Evolutionary conservation across 2,888 invertebrate genomes (phyloP).

Genomic region (Macrophya alboannulata): DNA sequence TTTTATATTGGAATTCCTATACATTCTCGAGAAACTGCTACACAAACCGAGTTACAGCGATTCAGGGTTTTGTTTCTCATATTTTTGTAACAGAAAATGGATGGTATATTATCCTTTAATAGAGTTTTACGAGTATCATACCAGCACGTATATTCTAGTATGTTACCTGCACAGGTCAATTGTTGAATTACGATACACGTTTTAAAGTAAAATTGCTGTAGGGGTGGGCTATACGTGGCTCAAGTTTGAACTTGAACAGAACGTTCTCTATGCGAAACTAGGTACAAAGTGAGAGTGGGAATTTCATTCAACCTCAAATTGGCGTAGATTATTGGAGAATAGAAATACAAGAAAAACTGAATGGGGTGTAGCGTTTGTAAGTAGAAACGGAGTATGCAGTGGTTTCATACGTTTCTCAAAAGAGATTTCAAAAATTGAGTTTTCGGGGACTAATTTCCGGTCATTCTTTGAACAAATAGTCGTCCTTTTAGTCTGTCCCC

Average conservation of each 20-base stretch:
- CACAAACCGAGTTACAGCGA: neutral
- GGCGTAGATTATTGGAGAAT: neutral
- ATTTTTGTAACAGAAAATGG: neutral
- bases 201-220: too few relatives aligned
- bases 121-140: neutral
- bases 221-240: too few relatives aligned
- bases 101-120: neutral
- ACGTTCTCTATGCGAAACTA: neutral
- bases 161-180: neutral
- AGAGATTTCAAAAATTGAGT: neutral
- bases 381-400: neutral
- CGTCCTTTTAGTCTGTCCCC: neutral
- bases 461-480: neutral
- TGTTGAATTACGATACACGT: neutral
- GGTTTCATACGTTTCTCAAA: neutral
- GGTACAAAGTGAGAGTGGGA: neutral
- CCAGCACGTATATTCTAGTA: too few relatives aligned
- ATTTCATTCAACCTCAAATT: neutral
- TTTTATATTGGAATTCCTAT: neutral
- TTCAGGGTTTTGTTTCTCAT: neutral
- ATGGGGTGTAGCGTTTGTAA: neutral
- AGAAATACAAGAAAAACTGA: neutral
- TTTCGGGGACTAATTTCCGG: neutral
- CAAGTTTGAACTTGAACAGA: too few relatives aligned
- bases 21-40: neutral